Percentiles rank a stretch among this genome's conserved stretches.
These are phyloP conservation scores for Bicyclus anynana DNA, from an alignment of 1,140 invertebrate genomes.

Conservation along the genomic window DNA sequence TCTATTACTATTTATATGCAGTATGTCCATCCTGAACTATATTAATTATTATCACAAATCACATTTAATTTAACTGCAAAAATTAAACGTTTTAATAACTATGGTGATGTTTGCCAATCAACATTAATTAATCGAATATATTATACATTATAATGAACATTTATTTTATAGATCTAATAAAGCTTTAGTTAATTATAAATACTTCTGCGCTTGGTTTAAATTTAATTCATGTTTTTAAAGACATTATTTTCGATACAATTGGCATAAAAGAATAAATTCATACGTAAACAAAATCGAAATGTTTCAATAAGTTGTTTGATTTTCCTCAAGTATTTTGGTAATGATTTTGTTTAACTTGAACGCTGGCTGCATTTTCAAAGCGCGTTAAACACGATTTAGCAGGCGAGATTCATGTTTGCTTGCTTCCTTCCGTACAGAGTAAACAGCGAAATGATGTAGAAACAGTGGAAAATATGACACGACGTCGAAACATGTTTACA, in stretches of 20 bases:
- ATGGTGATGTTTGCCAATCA: not conserved
- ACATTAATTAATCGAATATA: not conserved
- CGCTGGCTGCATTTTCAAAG: conserved; percentile 6
- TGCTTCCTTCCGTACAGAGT: conserved; percentile 24
- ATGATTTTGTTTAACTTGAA: conserved; percentile 2
- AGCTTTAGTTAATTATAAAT: too few relatives aligned
- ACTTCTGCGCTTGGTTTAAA: not conserved
- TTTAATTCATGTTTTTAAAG: too few relatives aligned
- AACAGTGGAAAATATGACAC: conserved; percentile 42
- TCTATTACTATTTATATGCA: too few relatives aligned
- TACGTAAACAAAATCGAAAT: too few relatives aligned
- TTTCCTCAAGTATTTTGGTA: too few relatives aligned
- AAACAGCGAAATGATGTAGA: conserved; percentile 39
- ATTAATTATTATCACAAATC: not conserved
- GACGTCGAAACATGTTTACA: conserved; percentile 47
- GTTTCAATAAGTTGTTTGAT: too few relatives aligned
- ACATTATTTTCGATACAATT: too few relatives aligned
- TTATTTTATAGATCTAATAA: not conserved
- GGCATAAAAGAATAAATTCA: too few relatives aligned
- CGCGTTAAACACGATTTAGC: conserved; percentile 11
- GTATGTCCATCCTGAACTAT: conserved; percentile 1
- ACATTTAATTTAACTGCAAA: not conserved
- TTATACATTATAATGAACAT: conserved; percentile 8
- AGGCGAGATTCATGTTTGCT: conserved; percentile 16
- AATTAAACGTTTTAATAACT: not conserved